Percentiles rank a stretch among this genome's conserved stretches.
Conservation (phyloP, 2,113 vertebrate genomes). For the Neogale vison region DNA sequence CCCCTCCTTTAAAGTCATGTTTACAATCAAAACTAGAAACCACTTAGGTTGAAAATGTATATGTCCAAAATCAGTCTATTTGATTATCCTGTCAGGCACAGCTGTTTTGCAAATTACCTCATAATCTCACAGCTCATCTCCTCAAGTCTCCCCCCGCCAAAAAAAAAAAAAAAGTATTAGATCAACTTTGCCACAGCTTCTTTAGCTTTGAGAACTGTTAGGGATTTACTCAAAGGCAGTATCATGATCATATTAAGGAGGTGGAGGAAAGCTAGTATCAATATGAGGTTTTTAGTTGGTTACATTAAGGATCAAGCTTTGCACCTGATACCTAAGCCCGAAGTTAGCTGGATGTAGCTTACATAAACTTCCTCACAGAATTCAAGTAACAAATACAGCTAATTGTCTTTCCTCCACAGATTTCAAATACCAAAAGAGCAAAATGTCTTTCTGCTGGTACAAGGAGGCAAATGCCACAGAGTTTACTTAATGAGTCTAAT, state of each 20-base stretch:
- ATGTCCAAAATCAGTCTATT: slow-evolving; percentile 75
- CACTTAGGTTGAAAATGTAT: slow-evolving; percentile 72
- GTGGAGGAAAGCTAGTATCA: not conserved
- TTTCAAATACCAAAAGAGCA: not conserved
- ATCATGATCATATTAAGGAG: slow-evolving; percentile 4
- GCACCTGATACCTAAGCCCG: not conserved
- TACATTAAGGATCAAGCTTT: not conserved
- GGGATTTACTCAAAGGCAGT: slow-evolving; percentile 57
- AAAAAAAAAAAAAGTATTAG: slow-evolving; percentile 37
- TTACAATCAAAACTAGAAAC: slow-evolving; percentile 62
- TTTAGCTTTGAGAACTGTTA: slow-evolving; percentile 48
- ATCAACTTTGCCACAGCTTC: not conserved
- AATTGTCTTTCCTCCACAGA: not conserved
- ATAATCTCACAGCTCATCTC: slow-evolving; percentile 59
- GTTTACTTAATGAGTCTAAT: not conserved
- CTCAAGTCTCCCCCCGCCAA: not conserved
- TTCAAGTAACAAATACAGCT: not conserved
- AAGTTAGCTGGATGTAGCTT: not conserved
- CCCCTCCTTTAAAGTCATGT: not conserved
- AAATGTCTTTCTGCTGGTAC: not conserved
- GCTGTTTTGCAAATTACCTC: slow-evolving; percentile 75
- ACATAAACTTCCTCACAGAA: not conserved
- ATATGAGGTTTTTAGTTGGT: not conserved
- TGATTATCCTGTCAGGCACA: slow-evolving; percentile 72
- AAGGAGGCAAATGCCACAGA: not conserved